phyloP scores from a whole-genome alignment of 2,113 vertebrate species.

The Centrocercus urophasianus region DNA sequence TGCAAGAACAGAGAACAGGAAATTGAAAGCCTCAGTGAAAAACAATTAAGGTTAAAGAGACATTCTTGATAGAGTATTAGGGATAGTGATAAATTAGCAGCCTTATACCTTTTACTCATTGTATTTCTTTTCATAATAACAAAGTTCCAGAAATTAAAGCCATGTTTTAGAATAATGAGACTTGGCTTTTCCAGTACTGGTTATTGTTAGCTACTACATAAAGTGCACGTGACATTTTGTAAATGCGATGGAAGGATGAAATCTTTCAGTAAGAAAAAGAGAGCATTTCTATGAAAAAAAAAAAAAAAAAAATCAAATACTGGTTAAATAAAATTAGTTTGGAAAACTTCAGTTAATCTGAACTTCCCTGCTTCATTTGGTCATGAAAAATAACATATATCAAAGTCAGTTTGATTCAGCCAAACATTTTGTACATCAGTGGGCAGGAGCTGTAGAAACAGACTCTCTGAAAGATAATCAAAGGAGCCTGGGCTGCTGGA shows the following conservation, averaged over 20 bases:
- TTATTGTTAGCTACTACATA: neutral
- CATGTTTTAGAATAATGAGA: conserved; percentile 35
- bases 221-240: neutral
- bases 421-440: neutral
- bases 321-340: neutral
- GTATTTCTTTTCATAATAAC: conserved; percentile 18
- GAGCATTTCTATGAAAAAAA: neutral
- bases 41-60: conserved; percentile 57
- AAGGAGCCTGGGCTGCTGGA: neutral
- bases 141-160: conserved; percentile 21
- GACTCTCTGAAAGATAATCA: neutral
- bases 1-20: neutral
- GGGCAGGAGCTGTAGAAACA: neutral
- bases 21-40: conserved; percentile 51
- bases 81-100: conserved; percentile 28
- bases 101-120: neutral
- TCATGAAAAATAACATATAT: neutral
- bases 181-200: conserved; percentile 3
- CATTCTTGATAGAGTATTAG: neutral
- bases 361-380: neutral
- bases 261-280: neutral
- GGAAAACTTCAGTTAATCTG: neutral
- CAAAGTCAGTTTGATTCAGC: neutral
- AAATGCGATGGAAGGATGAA: conserved; percentile 15
- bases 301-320: neutral